Base-by-base conservation (phyloP, 30 jellyfish, hydroid and myxozoan species). In the Haliclystus octoradiatus region DNA sequence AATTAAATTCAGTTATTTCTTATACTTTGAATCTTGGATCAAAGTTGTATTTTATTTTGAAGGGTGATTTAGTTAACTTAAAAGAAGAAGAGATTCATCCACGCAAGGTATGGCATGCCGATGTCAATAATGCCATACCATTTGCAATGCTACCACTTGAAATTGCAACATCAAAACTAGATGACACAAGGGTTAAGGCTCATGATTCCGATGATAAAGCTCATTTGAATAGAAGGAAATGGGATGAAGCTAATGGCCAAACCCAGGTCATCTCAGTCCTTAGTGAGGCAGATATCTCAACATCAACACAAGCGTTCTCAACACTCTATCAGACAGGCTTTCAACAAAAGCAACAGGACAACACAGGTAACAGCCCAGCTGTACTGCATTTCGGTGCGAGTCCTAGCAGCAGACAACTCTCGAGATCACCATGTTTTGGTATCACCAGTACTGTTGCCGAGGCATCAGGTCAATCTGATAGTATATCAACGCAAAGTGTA, bases 151-250 rank as follows among this genome's bases (percentile, higher is more conserved):
- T 86, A 68, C 94, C 96, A 50, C 67, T 86, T 2, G 96, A 86
- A 79, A 82, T 73, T 31, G 79, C 96, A 15, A 85, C 96, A 26
- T 86, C 96, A 13, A 92, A 84, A 25, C 78, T 86, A 94, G 96
- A 86, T 64, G 94, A 92, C 74, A 50, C 28, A 52, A n/a, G n/a
- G n/a, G n/a, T n/a, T n/a, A n/a, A n/a, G n/a, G 57, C 57, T 5
- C 9, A 40, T 40, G 57, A 40, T 19, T 40, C 57, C 9, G 19
- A 5, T 5, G 57, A 9, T 40, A 19, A 9, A 40, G 19, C 19
- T 9, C 57, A 40, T 19, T 9, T 40, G 57, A 9, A 66, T 30
- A 78, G 92, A 7, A 76, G 40, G 33, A 62, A 57, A 29, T 89
- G 98, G 98, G n/a, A n/a, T n/a, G 75, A 46, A 28, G 66, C 84